Percentiles rank a stretch among this genome's conserved stretches.
Conservation (phyloP, 2,888 invertebrate genomes). For the Antheraea yamamai region DNA sequence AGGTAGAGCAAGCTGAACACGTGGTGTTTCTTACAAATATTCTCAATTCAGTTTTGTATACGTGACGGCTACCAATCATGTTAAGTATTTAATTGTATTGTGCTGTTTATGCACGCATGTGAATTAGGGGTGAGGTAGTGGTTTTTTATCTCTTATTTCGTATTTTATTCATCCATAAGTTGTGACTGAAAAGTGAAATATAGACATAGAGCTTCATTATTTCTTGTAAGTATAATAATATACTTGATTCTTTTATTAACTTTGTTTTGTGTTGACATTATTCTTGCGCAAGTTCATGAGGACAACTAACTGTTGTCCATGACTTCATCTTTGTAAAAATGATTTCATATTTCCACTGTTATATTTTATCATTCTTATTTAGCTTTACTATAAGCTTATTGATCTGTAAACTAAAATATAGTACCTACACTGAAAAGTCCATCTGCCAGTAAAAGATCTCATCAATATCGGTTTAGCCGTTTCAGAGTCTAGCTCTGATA, state of each 20-base stretch:
- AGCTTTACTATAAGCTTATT: too few relatives aligned
- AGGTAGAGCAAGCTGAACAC: not conserved
- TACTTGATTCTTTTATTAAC: not conserved
- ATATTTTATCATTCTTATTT: too few relatives aligned
- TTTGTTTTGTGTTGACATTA: not conserved
- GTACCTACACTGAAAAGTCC: too few relatives aligned
- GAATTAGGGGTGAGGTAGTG: not conserved
- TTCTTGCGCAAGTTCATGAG: not conserved
- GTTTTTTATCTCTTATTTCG: not conserved
- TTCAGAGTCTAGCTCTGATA: too few relatives aligned
- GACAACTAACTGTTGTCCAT: not conserved
- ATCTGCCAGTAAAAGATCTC: too few relatives aligned
- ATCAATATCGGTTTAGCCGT: too few relatives aligned
- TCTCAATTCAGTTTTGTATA: not conserved
- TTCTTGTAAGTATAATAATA: not conserved
- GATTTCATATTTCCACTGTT: too few relatives aligned
- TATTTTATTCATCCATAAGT: not conserved
- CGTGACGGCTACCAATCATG: not conserved
- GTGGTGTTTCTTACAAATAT: not conserved
- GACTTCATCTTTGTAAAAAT: too few relatives aligned
- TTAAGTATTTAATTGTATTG: not conserved
- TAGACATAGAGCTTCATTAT: not conserved
- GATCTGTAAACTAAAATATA: too few relatives aligned
- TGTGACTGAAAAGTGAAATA: not conserved
- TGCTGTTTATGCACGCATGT: not conserved